Base-by-base conservation (phyloP, 2,888 invertebrate genomes). In the Julus scandinavius region DNA sequence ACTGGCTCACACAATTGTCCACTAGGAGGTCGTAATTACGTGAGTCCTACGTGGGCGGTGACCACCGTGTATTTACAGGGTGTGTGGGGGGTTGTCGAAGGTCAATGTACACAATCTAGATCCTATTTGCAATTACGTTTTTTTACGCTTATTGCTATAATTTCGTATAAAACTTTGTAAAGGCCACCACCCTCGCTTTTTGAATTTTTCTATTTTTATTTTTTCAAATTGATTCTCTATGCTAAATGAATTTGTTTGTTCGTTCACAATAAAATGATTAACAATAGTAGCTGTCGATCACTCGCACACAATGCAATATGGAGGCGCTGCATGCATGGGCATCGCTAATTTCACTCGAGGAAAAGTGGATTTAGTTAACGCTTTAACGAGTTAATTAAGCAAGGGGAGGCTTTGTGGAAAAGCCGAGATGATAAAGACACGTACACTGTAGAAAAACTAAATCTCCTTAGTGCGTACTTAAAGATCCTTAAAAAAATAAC, bases 331-430 rank as follows among this genome's bases (percentile, higher is more conserved):
- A 29, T 29, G 72, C 72, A 72, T 72, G 72, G 72, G 20, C 72
- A 29, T 72, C 29, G 72, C 72, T 72, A 72, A 72, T 72, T 72
- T 72, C 20, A n/a, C 7, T 29, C 6, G 72, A 72, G 72, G 72
- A 72, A 72, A 72, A 72, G 72, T 72, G 72, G 72, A 72, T 72
- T 72, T 72, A 72, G 72, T 72, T 4, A 72, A 72, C 72, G 72
- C 72, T 72, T 72, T 72, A 72, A 72, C 72, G 72, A 72, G 72
- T 29, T 72, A 72, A 72, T 72, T 29, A 72, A 72, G 29, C 4
- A 45, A 45, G n/a, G 20, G 72, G n/a, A n/a, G 63, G n/a, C 63
- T 72, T 72, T 72, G 72, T 72, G 72, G 7, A 72, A 72, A 72
- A 6, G 72, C 72, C 72, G 72, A 20, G 72, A 72, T 72, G 72